Percentiles rank a stretch among this genome's conserved stretches.
Conservation (phyloP, 2,888 invertebrate species). For the Tryphoninae sp. region DNA sequence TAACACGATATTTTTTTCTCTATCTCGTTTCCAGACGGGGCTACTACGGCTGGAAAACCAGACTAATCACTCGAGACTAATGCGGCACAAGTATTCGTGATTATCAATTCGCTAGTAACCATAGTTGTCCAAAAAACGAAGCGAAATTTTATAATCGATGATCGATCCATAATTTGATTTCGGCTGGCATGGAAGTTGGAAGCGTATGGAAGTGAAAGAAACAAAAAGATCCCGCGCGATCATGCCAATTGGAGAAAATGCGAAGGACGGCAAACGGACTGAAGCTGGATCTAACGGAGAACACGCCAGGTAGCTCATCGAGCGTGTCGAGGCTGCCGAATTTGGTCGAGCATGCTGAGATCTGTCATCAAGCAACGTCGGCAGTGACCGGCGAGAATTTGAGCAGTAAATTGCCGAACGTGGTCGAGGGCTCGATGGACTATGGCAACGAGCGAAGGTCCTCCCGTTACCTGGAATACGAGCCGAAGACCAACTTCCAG, state of each 20-base stretch:
- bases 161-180: background rate
- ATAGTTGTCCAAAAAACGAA: background rate
- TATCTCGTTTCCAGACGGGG: slow-evolving; percentile 61
- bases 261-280: slow-evolving; percentile 79
- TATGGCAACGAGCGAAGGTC: slow-evolving; percentile 81
- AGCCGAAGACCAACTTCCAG: slow-evolving; percentile 69
- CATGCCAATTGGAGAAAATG: slow-evolving; percentile 80
- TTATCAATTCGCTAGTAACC: background rate
- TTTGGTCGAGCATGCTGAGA: slow-evolving; percentile 79
- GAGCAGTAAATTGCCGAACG: slow-evolving; percentile 80
- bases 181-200: slow-evolving; percentile 8
- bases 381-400: slow-evolving; percentile 77
- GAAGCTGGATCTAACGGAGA: slow-evolving; percentile 80
- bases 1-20: slow-evolving; percentile 60
- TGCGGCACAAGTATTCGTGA: background rate
- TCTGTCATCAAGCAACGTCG: slow-evolving; percentile 67
- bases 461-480: slow-evolving; percentile 80
- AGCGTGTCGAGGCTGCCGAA: slow-evolving; percentile 75
- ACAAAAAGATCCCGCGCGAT: slow-evolving; percentile 67
- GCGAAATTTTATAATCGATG: slow-evolving; percentile 2
- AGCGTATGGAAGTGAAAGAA: slow-evolving; percentile 9
- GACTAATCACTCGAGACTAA: slow-evolving; percentile 33
- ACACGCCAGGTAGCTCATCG: slow-evolving; percentile 80
- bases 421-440: slow-evolving; percentile 81
- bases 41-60: slow-evolving; percentile 46